Evolutionary conservation across 2,797 vertebrate species (phyloP).

Genomic region (Dendrocincla fuliginosa): DNA sequence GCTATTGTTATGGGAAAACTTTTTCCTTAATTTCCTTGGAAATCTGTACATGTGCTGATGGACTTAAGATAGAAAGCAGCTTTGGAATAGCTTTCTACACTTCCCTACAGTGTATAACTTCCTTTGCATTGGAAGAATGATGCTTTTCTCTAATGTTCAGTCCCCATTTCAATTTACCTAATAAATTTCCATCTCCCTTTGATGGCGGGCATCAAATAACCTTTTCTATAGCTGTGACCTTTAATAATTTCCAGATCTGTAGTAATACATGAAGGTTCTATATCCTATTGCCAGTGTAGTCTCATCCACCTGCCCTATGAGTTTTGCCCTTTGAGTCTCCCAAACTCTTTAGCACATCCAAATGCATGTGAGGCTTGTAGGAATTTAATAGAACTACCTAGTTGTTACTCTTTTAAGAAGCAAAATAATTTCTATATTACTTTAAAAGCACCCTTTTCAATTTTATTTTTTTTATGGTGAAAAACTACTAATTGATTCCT

Average conservation of each 20-base stretch:
- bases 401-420: neutral
- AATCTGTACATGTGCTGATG: neutral
- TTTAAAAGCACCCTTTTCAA: neutral
- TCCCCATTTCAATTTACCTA: neutral
- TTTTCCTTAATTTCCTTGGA: neutral
- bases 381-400: neutral
- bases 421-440: neutral
- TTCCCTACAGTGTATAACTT: neutral
- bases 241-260: neutral
- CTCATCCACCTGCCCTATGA: neutral
- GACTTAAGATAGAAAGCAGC: neutral
- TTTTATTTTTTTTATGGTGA: neutral
- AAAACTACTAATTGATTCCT: neutral
- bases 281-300: neutral
- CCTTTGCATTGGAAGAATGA: neutral
- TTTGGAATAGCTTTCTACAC: neutral
- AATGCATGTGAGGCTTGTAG: neutral
- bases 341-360: neutral
- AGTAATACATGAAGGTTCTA: neutral
- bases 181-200: neutral
- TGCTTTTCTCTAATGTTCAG: neutral
- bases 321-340: neutral
- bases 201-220: neutral
- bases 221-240: neutral
- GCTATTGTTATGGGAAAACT: neutral